Base-by-base conservation (phyloP, 2,113 vertebrate genomes). In the Chaetodon auriga region DNA sequence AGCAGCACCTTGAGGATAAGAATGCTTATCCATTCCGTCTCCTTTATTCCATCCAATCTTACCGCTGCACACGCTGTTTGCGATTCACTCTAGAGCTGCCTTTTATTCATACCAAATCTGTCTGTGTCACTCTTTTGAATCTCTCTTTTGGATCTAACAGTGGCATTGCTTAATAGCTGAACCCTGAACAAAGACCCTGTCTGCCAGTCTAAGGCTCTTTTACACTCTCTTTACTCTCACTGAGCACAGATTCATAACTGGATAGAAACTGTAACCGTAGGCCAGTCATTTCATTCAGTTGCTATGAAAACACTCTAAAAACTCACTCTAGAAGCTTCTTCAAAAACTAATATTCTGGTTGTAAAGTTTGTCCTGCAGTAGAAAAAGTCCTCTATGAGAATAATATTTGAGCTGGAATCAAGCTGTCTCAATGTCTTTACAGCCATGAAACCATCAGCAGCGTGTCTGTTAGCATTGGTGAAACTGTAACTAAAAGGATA, bases 401-500 rank as follows among this genome's bases (percentile, higher is more conserved):
- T 58, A 5, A 15, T 36, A 77, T 78, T 69, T 45, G 10, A 38
- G 43, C 36, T 65, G 53, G 3, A 79, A 76, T 77, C 72, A 68
- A 78, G 71, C 12, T 11, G 16, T 78, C 62, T 71, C 41, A 35
- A 0, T n/a, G 63, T 78, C n/a, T 87, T 70, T 46, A 66, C 36
- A 64, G 46, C 63, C 85, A 41, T 84, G 72, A 86, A 88, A 89
- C 46, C 46, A 86, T 82, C 77, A 68, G 77, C 65, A 55, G 58
- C 41, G 13, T 63, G 76, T 72, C 43, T 82, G 63, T 49, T 74
- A 57, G 75, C 38, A 46, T 48, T 54, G 49, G 18, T 79, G 66
- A 53, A 75, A 41, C 82, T 90, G 78, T 81, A 88, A 77, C 84
- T 80, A 90, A 92, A 89, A 54, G 75, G 83, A 89, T 89, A 64